Conservation (phyloP, 2,888 invertebrate genomes). For the Nomada goodeniana region DNA sequence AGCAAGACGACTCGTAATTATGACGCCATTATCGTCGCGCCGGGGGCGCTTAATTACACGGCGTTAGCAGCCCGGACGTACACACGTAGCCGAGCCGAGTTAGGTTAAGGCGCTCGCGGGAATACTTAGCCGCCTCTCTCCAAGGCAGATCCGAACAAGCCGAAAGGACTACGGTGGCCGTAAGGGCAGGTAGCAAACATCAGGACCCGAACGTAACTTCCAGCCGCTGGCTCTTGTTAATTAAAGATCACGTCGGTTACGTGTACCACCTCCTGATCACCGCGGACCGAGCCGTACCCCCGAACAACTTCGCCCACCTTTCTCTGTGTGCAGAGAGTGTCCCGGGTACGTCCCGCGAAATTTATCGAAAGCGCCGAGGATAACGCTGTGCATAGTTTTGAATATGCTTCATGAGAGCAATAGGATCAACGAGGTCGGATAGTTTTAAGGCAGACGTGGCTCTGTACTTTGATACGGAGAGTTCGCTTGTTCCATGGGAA, state of each 20-base stretch:
- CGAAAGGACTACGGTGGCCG: conserved; percentile 32
- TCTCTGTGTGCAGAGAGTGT: not conserved
- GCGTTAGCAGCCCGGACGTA: conserved; percentile 64
- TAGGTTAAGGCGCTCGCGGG: conserved; percentile 74
- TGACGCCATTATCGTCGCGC: conserved; percentile 69
- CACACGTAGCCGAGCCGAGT: conserved; percentile 64
- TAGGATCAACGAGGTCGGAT: no score
- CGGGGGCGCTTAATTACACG: conserved; percentile 73
- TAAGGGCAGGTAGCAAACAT: conserved; percentile 41
- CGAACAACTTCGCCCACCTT: not conserved
- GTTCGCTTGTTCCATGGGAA: no score
- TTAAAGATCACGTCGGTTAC: conserved; percentile 65
- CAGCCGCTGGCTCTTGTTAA: conserved; percentile 70
- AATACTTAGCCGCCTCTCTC: conserved; percentile 62
- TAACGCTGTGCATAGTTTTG: no score
- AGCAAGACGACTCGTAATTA: conserved; percentile 67
- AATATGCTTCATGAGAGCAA: no score
- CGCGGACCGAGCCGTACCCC: conserved; percentile 35
- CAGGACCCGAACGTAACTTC: conserved; percentile 66
- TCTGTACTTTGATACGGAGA: no score
- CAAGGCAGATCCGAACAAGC: conserved; percentile 39
- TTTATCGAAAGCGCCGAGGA: no score
- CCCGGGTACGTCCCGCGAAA: no score
- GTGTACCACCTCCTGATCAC: conserved; percentile 56
- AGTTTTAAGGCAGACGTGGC: no score